These are phyloP conservation scores for Epizoanthus scotinus DNA, from an alignment of 92 coral and sea anemone species.

Conservation along the genomic window DNA sequence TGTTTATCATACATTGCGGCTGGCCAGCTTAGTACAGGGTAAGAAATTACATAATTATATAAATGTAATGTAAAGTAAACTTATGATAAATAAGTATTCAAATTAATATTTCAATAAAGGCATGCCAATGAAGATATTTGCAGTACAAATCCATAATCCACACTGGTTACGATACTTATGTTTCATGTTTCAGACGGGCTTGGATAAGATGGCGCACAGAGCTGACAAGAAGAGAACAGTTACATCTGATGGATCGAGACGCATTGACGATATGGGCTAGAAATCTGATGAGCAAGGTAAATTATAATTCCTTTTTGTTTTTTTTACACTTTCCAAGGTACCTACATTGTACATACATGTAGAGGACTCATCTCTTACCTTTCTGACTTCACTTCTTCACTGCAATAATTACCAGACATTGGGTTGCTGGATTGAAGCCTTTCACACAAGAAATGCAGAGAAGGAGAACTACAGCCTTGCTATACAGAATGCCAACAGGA, in stretches of 20 bases:
- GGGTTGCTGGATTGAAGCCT: slow-evolving; percentile 53
- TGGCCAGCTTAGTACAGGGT: too few species aligned
- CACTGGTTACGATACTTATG: too few species aligned
- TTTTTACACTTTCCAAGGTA: too few species aligned
- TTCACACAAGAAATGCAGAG: slow-evolving; percentile 38
- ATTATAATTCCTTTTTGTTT: not conserved
- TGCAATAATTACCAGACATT: slow-evolving; percentile 40
- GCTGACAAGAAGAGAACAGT: slow-evolving; percentile 45
- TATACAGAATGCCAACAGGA: slow-evolving; percentile 54
- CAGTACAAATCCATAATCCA: too few species aligned
- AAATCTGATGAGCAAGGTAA: slow-evolving; percentile 70
- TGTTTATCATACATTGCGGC: too few species aligned
- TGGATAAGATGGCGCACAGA: slow-evolving; percentile 72
- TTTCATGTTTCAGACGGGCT: slow-evolving; percentile 37
- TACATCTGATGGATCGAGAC: slow-evolving; percentile 59
- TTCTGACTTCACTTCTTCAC: not conserved
- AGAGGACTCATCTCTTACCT: not conserved
- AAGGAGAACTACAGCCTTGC: slow-evolving; percentile 62
- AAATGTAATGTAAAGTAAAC: too few species aligned
- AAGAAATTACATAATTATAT: too few species aligned
- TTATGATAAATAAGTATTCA: too few species aligned
- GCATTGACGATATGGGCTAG: slow-evolving; percentile 88
- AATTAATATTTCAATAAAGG: too few species aligned
- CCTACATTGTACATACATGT: too few species aligned
- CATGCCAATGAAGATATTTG: too few species aligned